Evolutionary conservation across 1,140 invertebrate species (phyloP).

Genomic region (Steinernema khuongi): DNA sequence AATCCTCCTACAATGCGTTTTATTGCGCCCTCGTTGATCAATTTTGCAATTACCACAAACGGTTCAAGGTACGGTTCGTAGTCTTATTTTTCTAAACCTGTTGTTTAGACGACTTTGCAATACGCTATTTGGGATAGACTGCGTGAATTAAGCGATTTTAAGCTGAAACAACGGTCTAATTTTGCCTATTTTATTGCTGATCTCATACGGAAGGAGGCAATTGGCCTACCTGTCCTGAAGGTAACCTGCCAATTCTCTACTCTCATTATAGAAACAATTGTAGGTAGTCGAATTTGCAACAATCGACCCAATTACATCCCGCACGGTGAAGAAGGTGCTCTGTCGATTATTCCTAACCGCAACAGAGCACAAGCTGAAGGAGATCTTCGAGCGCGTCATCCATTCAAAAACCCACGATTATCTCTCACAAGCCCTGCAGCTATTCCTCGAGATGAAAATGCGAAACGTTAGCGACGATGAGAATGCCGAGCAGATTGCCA

Average conservation of each 20-base stretch:
- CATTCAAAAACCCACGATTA: slow-evolving; percentile 21
- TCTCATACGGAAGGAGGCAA: slow-evolving; percentile 72
- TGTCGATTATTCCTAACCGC: slow-evolving; percentile 25
- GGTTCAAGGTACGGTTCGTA: slow-evolving; percentile 69
- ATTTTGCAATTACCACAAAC: slow-evolving; percentile 75
- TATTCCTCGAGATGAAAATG: slow-evolving; percentile 53
- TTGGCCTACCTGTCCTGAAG: slow-evolving; percentile 79
- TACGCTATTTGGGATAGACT: slow-evolving; percentile 85
- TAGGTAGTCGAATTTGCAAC: slow-evolving; percentile 43
- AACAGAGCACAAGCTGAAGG: slow-evolving; percentile 28
- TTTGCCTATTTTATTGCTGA: slow-evolving; percentile 74
- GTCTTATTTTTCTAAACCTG: slow-evolving; percentile 26
- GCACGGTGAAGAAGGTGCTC: slow-evolving; percentile 26
- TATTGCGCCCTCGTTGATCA: slow-evolving; percentile 76
- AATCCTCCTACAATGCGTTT: slow-evolving; percentile 79
- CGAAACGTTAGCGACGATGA: not conserved
- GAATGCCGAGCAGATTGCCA: not conserved
- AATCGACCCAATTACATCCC: slow-evolving; percentile 23
- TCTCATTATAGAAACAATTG: slow-evolving; percentile 11
- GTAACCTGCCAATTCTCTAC: slow-evolving; percentile 59
- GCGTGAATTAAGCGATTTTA: slow-evolving; percentile 70
- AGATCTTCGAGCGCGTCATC: slow-evolving; percentile 29
- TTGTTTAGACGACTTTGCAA: slow-evolving; percentile 74
- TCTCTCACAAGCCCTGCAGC: slow-evolving; percentile 35
- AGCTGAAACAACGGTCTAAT: slow-evolving; percentile 68